Evolutionary conservation across 1,140 invertebrate species (phyloP).

Genomic region (Brachionus sp.): DNA sequence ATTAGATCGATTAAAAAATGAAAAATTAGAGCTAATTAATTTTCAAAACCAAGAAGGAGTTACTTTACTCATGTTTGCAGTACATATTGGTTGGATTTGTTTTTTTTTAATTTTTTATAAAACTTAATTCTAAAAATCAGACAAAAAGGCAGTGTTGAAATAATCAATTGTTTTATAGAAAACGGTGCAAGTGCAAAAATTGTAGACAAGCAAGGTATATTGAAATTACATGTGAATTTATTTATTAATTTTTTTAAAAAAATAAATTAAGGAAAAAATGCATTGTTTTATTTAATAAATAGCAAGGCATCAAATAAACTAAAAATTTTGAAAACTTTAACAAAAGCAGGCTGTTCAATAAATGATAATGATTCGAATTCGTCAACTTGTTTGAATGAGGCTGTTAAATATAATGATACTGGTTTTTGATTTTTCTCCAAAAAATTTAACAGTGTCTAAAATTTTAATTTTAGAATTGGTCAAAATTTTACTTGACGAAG

Average conservation of each 20-base stretch:
- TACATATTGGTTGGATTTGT: neutral
- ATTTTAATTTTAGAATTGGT: neutral
- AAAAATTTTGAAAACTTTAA: neutral
- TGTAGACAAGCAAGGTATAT: neutral
- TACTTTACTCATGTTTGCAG: slow-evolving; percentile 3
- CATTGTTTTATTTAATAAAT: slow-evolving; percentile 4
- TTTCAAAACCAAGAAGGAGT: neutral
- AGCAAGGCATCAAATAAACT: neutral
- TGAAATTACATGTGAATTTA: neutral
- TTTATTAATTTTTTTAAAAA: neutral
- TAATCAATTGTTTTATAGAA: neutral
- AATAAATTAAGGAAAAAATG: neutral
- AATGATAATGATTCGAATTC: neutral
- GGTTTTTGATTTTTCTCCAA: neutral
- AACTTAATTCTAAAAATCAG: neutral
- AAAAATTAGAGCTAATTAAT: neutral
- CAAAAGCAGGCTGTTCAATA: neutral
- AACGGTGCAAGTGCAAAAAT: neutral
- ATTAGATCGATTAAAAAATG: neutral
- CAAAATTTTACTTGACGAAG: neutral
- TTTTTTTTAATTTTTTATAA: neutral
- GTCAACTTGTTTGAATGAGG: neutral
- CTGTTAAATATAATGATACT: neutral
- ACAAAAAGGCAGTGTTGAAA: neutral
- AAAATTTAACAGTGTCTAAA: neutral